A percentile compares a stretch with the other conserved stretches of the same genome.
Evolutionary conservation across 1,140 invertebrate genomes (phyloP).

Genomic region (Drosophila asahinai): DNA sequence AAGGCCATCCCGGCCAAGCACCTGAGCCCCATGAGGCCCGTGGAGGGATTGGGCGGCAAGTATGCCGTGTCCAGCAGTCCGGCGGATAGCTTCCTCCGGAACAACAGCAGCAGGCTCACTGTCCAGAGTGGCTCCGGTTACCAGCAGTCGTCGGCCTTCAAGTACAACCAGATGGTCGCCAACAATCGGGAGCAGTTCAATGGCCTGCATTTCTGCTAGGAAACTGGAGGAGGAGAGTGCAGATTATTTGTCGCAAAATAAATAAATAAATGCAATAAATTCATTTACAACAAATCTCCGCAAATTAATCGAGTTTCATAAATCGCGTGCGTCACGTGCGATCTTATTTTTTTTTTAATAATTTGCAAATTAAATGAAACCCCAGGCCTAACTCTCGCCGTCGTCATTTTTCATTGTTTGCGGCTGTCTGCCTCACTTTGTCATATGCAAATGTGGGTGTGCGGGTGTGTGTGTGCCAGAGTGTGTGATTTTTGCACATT

Average conservation of each 20-base stretch:
- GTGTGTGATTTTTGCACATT: conserved; percentile 65
- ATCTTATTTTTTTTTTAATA: conserved; percentile 26
- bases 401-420: conserved; percentile 82
- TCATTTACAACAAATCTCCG: conserved; percentile 32
- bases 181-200: conserved; percentile 82
- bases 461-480: conserved; percentile 3
- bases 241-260: conserved; percentile 28
- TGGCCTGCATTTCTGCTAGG: conserved; percentile 76
- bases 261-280: conserved; percentile 58
- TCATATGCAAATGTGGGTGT: conserved; percentile 61
- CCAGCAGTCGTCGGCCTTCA: conserved; percentile 47
- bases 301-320: conserved; percentile 72
- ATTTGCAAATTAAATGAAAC: conserved; percentile 70
- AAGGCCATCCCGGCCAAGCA: conserved; percentile 79
- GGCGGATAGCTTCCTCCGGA: conserved; percentile 57
- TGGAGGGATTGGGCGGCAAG: conserved; percentile 58
- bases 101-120: conserved; percentile 35
- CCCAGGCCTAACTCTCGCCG: conserved; percentile 44
- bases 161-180: conserved; percentile 80
- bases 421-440: conserved; percentile 79
- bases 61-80: conserved; percentile 69
- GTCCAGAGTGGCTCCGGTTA: conserved; percentile 26
- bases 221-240: conserved; percentile 2
- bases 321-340: conserved; percentile 74
- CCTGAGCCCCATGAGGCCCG: conserved; percentile 74